Percentiles rank a stretch among this genome's conserved stretches.
Evolutionary conservation across 2,888 invertebrate genomes (phyloP).

Genomic region (Hemithea aestivaria): DNA sequence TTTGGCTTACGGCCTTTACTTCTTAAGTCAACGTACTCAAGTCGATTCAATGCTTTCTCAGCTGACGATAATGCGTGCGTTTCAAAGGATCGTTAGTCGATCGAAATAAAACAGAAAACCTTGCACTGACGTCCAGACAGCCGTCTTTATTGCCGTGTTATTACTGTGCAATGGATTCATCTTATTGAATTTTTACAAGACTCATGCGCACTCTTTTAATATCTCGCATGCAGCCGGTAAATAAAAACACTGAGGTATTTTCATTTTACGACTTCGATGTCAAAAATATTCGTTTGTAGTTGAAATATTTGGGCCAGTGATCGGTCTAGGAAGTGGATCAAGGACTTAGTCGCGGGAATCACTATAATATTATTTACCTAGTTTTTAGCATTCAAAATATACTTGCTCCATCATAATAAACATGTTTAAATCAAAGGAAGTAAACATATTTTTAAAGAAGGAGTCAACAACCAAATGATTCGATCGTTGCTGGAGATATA

Average conservation of each 20-base stretch:
- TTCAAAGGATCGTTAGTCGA: conserved; percentile 5
- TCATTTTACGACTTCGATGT: conserved; percentile 22
- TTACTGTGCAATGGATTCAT: conserved; percentile 8
- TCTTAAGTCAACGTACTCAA: conserved; percentile 8
- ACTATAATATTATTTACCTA: no score
- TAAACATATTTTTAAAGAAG: no score
- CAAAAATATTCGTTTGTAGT: conserved; percentile 16
- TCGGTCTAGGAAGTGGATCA: conserved; percentile 16
- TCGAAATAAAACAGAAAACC: conserved; percentile 7
- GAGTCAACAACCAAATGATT: no score
- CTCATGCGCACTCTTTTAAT: conserved; percentile 10
- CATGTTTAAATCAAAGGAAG: no score
- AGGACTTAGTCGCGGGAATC: conserved; percentile 8
- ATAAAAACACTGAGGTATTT: conserved; percentile 24
- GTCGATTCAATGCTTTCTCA: conserved; percentile 4
- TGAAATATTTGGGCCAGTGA: conserved; percentile 18
- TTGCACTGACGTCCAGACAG: conserved; percentile 6
- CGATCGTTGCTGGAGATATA: no score
- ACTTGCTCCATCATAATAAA: no score
- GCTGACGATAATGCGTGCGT: conserved; percentile 2
- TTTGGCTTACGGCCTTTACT: neutral
- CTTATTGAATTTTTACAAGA: conserved; percentile 6
- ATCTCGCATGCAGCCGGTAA: conserved; percentile 12
- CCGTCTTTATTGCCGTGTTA: conserved; percentile 8
- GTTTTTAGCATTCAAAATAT: no score